Conservation (phyloP, 2,113 vertebrate species). For the Narcine bancroftii region DNA sequence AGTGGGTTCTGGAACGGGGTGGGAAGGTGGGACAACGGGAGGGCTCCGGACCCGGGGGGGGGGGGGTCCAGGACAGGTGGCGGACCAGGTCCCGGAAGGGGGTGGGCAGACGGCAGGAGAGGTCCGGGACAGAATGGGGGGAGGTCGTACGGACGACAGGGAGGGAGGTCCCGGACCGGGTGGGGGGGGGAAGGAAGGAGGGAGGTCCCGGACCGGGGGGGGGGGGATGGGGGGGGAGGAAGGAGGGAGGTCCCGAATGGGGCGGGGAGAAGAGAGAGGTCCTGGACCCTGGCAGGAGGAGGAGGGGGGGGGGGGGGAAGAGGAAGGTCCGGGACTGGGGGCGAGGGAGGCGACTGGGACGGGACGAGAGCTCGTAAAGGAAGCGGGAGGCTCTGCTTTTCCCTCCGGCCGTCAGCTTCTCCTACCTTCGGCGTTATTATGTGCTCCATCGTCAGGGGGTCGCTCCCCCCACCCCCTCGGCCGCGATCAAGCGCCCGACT, state of each 20-base stretch:
- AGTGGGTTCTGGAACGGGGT: no score
- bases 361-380: background rate
- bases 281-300: no score
- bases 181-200: background rate
- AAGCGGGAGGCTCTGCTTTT: background rate
- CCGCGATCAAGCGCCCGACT: background rate
- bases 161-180: background rate
- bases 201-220: background rate
- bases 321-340: no score
- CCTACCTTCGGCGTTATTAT: conserved; percentile 56
- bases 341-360: no score
- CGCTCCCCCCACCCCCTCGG: background rate
- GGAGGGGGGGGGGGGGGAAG: no score
- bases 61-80: background rate
- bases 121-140: background rate
- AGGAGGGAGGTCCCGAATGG: background rate
- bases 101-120: no score
- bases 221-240: no score
- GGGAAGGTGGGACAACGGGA: no score
- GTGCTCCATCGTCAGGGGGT: conserved; percentile 48
- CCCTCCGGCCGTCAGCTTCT: background rate
- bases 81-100: background rate
- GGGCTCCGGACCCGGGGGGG: background rate
- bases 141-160: background rate
- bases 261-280: no score